These are phyloP conservation scores for Epiperipatus broadwayi DNA, from an alignment of 2,888 invertebrate genomes.

Conservation along the genomic window DNA sequence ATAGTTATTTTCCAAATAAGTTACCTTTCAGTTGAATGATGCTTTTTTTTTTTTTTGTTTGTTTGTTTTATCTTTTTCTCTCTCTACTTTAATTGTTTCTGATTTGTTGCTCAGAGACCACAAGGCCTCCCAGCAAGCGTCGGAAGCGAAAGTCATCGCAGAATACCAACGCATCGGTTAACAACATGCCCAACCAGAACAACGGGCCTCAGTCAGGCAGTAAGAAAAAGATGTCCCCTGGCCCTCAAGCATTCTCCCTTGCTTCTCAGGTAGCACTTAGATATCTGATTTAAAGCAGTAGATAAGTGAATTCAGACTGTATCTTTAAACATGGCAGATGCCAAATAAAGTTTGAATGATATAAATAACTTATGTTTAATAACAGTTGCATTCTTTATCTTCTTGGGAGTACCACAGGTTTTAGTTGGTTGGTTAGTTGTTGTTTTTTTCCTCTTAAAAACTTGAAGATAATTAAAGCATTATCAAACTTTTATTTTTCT, in stretches of 20 bases:
- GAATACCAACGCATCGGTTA: conserved; percentile 49
- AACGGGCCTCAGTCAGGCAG: conserved; percentile 20
- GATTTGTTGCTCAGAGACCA: conserved; percentile 48
- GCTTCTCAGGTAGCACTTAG: conserved; percentile 57
- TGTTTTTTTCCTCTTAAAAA: too few species aligned
- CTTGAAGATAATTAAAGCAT: too few species aligned
- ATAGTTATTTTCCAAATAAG: too few species aligned
- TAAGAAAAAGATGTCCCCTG: conserved; percentile 86
- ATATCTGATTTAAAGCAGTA: neutral
- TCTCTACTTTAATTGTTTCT: conserved; percentile 13
- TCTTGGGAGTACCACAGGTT: too few species aligned
- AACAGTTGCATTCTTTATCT: too few species aligned
- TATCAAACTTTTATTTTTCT: too few species aligned
- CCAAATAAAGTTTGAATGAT: too few species aligned
- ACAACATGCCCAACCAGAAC: conserved; percentile 20
- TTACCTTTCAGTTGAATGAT: too few species aligned
- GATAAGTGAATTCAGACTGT: too few species aligned
- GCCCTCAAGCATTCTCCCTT: conserved; percentile 75
- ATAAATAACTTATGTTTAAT: too few species aligned
- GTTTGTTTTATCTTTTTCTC: conserved; percentile 12
- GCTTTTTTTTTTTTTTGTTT: neutral
- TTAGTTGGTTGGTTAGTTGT: too few species aligned
- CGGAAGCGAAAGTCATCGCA: conserved; percentile 87
- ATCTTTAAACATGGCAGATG: too few species aligned
- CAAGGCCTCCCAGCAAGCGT: conserved; percentile 80